phyloP scores from a whole-genome alignment of 2,888 invertebrate genomes.

The Amphipyra berbera region DNA sequence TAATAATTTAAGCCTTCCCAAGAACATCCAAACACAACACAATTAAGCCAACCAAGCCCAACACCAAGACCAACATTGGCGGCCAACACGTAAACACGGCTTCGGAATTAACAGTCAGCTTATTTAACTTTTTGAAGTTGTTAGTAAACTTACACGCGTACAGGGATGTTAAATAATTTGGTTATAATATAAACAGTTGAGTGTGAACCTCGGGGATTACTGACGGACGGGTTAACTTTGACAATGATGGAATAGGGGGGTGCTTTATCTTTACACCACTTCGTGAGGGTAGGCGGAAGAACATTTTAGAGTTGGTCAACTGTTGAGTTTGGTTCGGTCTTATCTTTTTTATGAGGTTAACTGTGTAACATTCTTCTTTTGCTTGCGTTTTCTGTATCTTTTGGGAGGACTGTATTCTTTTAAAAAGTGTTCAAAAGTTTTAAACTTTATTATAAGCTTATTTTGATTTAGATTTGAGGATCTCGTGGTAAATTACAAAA shows the following conservation, averaged over 20 bases:
- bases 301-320: conserved; percentile 41
- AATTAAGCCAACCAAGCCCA: conserved; percentile 1
- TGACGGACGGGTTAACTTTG: conserved; percentile 53
- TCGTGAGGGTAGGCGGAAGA: conserved; percentile 17
- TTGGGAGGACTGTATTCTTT: too few species aligned
- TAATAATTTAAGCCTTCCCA: too few species aligned
- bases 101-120: conserved; percentile 40
- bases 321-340: conserved; percentile 12
- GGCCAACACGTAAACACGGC: conserved; percentile 32
- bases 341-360: conserved; percentile 36
- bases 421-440: too few species aligned
- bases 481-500: too few species aligned
- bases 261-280: conserved; percentile 44
- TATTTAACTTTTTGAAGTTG: conserved; percentile 65
- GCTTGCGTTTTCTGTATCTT: too few species aligned
- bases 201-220: conserved; percentile 42
- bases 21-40: not conserved
- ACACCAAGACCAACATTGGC: conserved; percentile 44
- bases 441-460: too few species aligned
- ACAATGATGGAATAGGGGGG: conserved; percentile 51
- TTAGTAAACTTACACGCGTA: conserved; percentile 54
- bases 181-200: conserved; percentile 62
- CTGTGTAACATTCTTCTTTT: not conserved
- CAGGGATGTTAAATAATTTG: conserved; percentile 60
- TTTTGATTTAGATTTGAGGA: too few species aligned